phyloP scores from a whole-genome alignment of 2,113 vertebrate genomes.

The Poicephalus gulielmi region DNA sequence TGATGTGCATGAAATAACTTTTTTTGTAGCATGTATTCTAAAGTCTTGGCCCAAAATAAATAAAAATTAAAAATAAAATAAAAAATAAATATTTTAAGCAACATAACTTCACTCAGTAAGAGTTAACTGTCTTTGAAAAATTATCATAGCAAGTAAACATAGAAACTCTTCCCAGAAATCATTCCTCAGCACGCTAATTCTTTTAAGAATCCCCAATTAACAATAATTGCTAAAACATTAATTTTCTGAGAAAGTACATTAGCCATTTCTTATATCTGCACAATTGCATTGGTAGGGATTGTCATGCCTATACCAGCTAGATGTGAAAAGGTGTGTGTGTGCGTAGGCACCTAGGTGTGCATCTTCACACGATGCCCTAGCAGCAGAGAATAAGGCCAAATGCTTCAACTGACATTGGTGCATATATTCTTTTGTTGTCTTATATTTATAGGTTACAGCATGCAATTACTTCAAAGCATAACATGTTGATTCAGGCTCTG shows the following conservation, averaged over 20 bases:
- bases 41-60: neutral
- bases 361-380: too few relatives aligned
- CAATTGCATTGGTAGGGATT: neutral
- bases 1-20: neutral
- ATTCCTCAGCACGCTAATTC: neutral
- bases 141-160: neutral
- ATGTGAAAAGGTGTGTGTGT: rapidly evolving
- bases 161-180: neutral
- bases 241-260: neutral
- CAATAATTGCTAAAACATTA: neutral
- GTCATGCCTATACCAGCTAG: neutral
- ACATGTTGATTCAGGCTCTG: neutral
- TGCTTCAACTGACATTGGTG: neutral
- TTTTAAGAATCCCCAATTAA: neutral
- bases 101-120: neutral
- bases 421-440: neutral
- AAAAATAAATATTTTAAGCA: neutral
- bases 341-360: rapidly evolving
- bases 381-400: neutral
- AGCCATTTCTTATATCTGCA: neutral
- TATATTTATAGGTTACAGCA: neutral
- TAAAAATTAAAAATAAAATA: neutral
- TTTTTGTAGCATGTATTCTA: neutral
- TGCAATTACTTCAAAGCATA: constrained; percentile 3
- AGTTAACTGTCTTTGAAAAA: neutral